Evolutionary conservation across 2,113 vertebrate genomes (phyloP).

Genomic region (Aspiorhynchus laticeps): DNA sequence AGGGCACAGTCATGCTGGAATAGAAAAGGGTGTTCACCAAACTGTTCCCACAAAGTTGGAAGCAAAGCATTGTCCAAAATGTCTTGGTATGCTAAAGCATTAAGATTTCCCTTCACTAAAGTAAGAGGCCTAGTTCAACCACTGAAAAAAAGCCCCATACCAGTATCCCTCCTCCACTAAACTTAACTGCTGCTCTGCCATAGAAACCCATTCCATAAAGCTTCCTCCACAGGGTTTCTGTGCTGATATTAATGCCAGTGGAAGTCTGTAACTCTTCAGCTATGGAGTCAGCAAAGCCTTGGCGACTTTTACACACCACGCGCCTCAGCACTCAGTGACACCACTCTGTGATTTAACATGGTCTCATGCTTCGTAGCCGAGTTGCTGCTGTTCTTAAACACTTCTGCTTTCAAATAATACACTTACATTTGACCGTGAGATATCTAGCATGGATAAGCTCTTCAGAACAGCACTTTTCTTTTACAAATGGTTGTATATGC

Average conservation of each 20-base stretch:
- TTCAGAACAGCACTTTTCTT: background rate
- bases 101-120: no score
- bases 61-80: no score
- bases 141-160: no score
- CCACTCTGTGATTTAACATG: background rate
- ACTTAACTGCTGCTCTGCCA: no score
- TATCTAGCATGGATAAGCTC: background rate
- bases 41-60: no score
- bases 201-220: background rate
- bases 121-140: no score
- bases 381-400: background rate
- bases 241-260: background rate
- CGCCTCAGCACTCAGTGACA: no score
- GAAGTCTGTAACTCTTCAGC: background rate
- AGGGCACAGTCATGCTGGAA: no score
- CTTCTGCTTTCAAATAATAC: background rate
- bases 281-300: background rate
- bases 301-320: background rate
- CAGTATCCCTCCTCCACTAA: no score
- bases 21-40: no score
- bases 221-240: background rate
- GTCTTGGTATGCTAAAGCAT: no score
- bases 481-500: background rate
- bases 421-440: background rate
- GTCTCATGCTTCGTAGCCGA: background rate